Conservation (phyloP, 2,797 vertebrate genomes). For the Lacerta bilineata region DNA sequence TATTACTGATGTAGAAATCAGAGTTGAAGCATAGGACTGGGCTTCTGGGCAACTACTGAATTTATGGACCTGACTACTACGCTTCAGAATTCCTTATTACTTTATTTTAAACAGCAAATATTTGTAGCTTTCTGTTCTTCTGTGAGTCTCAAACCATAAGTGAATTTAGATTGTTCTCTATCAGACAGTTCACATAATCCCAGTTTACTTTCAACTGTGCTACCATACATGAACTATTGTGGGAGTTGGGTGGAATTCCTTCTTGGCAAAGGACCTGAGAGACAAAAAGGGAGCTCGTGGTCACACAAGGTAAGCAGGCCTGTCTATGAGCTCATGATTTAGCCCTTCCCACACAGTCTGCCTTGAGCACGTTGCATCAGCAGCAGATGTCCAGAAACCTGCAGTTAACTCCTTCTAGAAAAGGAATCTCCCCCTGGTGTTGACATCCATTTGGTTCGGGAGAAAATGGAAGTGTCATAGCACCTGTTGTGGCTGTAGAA, state of each 20-base stretch:
- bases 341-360: constrained; percentile 19
- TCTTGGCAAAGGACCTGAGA: neutral
- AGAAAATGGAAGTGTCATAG: too few species aligned
- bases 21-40: neutral
- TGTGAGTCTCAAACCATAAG: neutral
- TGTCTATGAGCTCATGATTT: neutral
- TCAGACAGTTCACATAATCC: neutral
- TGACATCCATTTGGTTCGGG: too few species aligned
- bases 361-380: neutral
- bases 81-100: neutral
- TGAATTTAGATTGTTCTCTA: neutral
- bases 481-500: too few species aligned
- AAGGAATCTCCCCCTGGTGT: neutral
- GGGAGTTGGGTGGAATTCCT: constrained; percentile 14
- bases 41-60: neutral
- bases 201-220: neutral
- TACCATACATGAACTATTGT: neutral
- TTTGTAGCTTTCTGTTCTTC: neutral
- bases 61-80: neutral
- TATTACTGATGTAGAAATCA: neutral
- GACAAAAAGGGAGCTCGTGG: neutral
- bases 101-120: neutral
- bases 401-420: neutral
- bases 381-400: neutral
- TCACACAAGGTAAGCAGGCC: neutral